A percentile compares a stretch with the other conserved stretches of the same genome.
Evolutionary conservation across 2,113 vertebrate species (phyloP).

Genomic region (Cheirogaleus medius): DNA sequence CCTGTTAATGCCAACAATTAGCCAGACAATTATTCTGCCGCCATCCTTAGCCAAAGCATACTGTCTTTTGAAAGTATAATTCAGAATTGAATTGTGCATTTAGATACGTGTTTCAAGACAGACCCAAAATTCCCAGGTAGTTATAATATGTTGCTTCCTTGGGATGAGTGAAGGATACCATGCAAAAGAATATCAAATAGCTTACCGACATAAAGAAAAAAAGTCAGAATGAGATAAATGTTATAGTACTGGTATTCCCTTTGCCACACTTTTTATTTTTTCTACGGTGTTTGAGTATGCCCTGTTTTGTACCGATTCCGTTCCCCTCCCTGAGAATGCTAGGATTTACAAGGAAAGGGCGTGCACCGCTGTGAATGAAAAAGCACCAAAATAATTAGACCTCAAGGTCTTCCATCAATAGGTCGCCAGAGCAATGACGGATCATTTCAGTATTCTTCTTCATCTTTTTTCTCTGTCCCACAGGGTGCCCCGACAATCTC

Average conservation of each 20-base stretch:
- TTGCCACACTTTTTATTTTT: background rate
- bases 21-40: constrained; percentile 25
- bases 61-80: constrained; percentile 58
- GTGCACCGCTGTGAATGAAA: constrained; percentile 60
- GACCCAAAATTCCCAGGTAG: background rate
- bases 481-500: constrained; percentile 91
- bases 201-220: background rate
- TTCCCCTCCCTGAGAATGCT: background rate
- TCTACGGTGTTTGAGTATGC: background rate
- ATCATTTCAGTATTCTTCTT: constrained; percentile 80
- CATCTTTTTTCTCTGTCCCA: constrained; percentile 78
- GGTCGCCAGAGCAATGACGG: constrained; percentile 78
- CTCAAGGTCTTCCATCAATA: constrained; percentile 72
- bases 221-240: background rate
- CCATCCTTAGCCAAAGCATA: background rate
- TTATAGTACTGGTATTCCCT: background rate
- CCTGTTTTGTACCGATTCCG: background rate
- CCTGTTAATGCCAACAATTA: constrained; percentile 54
- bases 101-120: constrained; percentile 21
- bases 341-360: constrained; percentile 68
- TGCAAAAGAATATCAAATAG: background rate
- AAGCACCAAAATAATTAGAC: constrained; percentile 74
- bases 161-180: background rate
- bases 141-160: background rate
- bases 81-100: constrained; percentile 41